These are phyloP conservation scores for Channa argus DNA, from an alignment of 2,113 vertebrate species.

Conservation along the genomic window DNA sequence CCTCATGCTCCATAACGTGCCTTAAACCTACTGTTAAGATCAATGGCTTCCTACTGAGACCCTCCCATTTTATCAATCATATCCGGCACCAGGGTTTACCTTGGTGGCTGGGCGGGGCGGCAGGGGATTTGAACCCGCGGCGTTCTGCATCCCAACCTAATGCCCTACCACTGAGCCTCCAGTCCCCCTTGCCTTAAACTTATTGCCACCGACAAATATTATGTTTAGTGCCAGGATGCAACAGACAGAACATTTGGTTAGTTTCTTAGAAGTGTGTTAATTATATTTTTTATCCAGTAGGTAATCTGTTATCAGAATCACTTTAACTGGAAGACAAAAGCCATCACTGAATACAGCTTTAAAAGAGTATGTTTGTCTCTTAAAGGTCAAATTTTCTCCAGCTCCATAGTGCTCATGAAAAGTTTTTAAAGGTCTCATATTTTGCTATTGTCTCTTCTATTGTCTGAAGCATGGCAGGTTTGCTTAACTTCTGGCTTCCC, in stretches of 20 bases:
- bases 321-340: neutral
- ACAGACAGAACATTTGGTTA: neutral
- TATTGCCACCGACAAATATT: constrained; percentile 3
- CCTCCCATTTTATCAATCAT: too few species aligned
- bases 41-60: too few species aligned
- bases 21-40: neutral
- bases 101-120: too few species aligned
- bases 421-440: neutral
- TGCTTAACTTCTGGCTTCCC: neutral
- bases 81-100: too few species aligned
- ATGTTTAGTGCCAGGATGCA: neutral
- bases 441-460: neutral
- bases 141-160: too few species aligned
- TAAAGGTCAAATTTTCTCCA: neutral
- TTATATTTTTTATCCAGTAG: neutral
- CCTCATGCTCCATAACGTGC: constrained; percentile 36
- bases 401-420: neutral
- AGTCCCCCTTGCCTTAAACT: neutral
- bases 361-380: neutral
- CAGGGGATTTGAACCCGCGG: too few species aligned
- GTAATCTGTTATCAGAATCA: neutral
- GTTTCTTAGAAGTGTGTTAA: constrained; percentile 3
- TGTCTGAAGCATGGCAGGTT: neutral
- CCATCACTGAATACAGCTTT: neutral
- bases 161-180: too few species aligned